Evolutionary conservation across 2,113 vertebrate species (phyloP).

Genomic region (Peromyscus polionotus): DNA sequence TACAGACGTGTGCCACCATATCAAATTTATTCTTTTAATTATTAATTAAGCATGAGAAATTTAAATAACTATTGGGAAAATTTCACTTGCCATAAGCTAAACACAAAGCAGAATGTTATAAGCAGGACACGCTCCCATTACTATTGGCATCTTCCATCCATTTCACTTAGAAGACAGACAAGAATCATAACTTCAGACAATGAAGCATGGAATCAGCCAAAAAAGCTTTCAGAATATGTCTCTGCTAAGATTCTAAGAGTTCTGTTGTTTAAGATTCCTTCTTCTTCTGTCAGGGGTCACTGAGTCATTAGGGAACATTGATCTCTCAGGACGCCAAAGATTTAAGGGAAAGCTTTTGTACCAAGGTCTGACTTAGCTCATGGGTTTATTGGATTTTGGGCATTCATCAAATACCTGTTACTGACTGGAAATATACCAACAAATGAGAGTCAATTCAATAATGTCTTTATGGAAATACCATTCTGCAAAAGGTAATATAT

Average conservation of each 20-base stretch:
- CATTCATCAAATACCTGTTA: background rate
- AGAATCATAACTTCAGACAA: background rate
- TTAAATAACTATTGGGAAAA: background rate
- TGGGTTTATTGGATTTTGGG: background rate
- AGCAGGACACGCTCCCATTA: background rate
- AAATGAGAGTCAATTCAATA: background rate
- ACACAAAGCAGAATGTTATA: background rate
- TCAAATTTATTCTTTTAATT: conserved; percentile 4
- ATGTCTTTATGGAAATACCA: background rate
- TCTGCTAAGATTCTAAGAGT: background rate
- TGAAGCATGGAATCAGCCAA: background rate
- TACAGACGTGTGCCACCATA: background rate
- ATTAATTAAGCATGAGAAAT: background rate
- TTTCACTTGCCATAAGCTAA: background rate
- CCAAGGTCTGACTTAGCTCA: background rate
- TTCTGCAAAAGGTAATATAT: background rate
- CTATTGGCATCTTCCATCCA: background rate
- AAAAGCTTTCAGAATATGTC: background rate
- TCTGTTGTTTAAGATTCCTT: background rate
- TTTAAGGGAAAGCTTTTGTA: background rate
- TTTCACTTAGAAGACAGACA: conserved; percentile 4
- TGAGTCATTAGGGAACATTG: too few species aligned
- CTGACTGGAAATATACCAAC: background rate
- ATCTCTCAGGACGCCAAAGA: too few species aligned
- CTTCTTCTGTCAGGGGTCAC: background rate